Base-by-base conservation (phyloP, 2,113 vertebrate genomes). In the Calcarius ornatus region DNA sequence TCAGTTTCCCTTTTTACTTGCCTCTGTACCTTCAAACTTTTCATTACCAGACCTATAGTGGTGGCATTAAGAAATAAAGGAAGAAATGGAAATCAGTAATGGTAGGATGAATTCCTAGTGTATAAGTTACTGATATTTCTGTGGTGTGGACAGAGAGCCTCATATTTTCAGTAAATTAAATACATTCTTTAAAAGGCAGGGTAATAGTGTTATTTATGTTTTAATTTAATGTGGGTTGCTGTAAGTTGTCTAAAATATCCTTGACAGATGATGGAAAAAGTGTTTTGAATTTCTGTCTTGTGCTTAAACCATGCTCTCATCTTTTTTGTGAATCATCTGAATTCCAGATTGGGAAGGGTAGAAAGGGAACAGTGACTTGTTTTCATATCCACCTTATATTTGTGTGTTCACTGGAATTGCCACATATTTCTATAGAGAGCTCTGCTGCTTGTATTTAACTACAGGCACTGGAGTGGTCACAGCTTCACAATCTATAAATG, bases 381-480 rank as follows among this genome's bases (percentile, higher is more conserved):
- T 93, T 92, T 75, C 28, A 31, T 76, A 45, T 35, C 23, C 9
- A 31, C 8, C 31, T 73, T 57, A 1, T 45, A 60, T 72, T 61
- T 85, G 5, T 65, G 25, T 33, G 10, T 61, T 90, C 33, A 31
- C 12, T 70, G 54, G 38, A 79, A 56, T 15, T 47, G 33, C 19
- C 28, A 69, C 40, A 51, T 82, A 66, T 37, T 77, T 82, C 33
- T 85, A 1, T 11, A 12, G 31, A 53, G 38, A 79, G 11, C 71
- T 95, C 65, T 81, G 22, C 33, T 91, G 45, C 66, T 68, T 12
- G 2, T 79, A 38, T 72, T 94, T 79, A 96, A 64, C 48, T 51
- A 42, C n/a, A 63, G 64, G 38, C 54, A 73, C 90, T 93, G 51
- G 19, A 95, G 57, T 87, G 84, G 93, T 89, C 84, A 82, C 35